phyloP scores from a whole-genome alignment of 2,113 vertebrate genomes.

The Mastomys coucha region DNA sequence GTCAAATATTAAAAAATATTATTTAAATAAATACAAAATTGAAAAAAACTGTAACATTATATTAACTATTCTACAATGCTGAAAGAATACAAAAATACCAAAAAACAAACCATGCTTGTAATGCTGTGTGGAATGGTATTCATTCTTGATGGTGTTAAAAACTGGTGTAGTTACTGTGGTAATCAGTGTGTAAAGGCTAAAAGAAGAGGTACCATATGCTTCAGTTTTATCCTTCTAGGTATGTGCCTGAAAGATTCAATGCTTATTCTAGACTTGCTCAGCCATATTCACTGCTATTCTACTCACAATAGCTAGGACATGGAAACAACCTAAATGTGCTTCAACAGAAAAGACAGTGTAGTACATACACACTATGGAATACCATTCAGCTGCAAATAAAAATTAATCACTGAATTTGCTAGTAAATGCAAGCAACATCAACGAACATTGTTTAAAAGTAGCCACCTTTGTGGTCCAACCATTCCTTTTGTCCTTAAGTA shows the following conservation, averaged over 20 bases:
- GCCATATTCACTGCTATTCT: not conserved
- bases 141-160: too few species aligned
- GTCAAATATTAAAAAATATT: not conserved
- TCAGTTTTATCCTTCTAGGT: not conserved
- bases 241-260: not conserved
- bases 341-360: not conserved
- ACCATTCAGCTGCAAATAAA: not conserved
- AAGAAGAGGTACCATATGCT: not conserved
- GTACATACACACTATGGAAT: too few species aligned
- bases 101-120: not conserved
- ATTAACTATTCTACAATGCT: not conserved
- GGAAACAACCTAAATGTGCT: not conserved
- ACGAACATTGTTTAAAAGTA: not conserved
- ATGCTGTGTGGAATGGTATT: not conserved
- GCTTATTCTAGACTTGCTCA: not conserved
- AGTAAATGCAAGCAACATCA: not conserved
- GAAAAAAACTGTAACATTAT: not conserved
- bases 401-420: not conserved
- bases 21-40: not conserved
- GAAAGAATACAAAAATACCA: not conserved
- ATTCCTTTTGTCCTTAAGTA: not conserved
- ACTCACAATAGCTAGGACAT: not conserved
- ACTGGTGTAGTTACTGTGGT: not conserved
- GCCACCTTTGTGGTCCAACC: not conserved
- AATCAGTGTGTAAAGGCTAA: not conserved